Conservation (phyloP, 2,797 vertebrate species). For the Sebastes nivosus region DNA sequence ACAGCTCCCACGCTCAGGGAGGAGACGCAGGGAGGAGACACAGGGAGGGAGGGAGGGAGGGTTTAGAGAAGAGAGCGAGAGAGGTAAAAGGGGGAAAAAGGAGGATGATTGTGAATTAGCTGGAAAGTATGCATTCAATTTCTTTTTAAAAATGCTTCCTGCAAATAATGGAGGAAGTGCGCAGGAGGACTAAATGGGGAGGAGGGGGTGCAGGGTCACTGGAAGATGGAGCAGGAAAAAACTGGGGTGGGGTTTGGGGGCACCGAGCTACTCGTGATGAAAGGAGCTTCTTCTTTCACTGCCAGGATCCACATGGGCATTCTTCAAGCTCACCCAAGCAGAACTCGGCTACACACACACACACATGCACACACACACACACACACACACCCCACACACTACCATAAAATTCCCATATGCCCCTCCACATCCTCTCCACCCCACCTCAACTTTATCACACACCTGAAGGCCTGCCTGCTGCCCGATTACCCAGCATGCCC, state of each 20-base stretch:
- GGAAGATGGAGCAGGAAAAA: slow-evolving; percentile 47
- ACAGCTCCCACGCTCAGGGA: slow-evolving; percentile 70
- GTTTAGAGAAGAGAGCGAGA: background rate
- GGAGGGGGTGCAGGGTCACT: background rate
- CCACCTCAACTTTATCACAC: slow-evolving; percentile 62
- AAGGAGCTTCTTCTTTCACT: slow-evolving; percentile 70
- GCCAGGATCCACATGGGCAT: slow-evolving; percentile 74
- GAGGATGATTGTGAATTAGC: slow-evolving; percentile 40
- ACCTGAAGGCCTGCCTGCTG: slow-evolving; percentile 73
- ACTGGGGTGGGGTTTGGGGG: slow-evolving; percentile 44
- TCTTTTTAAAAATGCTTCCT: slow-evolving; percentile 45
- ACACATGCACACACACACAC: slow-evolving; percentile 9
- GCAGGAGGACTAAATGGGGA: slow-evolving; percentile 3
- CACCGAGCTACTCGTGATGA: slow-evolving; percentile 69
- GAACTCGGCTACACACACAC: slow-evolving; percentile 58
- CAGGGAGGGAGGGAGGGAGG: background rate
- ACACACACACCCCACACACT: slow-evolving; percentile 10
- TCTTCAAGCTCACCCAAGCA: slow-evolving; percentile 83
- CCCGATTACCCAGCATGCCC: slow-evolving; percentile 43
- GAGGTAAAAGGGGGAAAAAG: slow-evolving; percentile 7
- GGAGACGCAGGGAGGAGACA: background rate
- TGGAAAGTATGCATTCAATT: slow-evolving; percentile 49
- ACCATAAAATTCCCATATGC: slow-evolving; percentile 54
- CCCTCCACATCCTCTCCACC: slow-evolving; percentile 30
- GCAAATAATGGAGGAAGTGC: slow-evolving; percentile 54